phyloP scores from a whole-genome alignment of 2,797 vertebrate genomes.

The Macrochelys suwanniensis region DNA sequence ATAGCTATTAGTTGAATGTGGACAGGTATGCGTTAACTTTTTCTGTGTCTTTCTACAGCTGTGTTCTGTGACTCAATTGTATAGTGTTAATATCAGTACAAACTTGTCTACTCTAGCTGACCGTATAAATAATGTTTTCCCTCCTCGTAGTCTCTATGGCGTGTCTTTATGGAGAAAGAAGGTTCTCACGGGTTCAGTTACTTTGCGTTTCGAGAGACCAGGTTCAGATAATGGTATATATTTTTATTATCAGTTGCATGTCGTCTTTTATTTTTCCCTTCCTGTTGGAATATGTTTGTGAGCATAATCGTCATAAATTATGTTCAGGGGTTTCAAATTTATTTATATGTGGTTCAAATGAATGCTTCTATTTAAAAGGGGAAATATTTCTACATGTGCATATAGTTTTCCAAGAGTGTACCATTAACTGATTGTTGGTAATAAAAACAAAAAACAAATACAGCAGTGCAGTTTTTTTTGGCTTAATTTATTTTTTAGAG shows the following conservation, averaged over 20 bases:
- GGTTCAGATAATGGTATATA: slow-evolving; percentile 91
- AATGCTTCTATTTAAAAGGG: slow-evolving; percentile 99
- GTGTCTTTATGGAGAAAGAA: slow-evolving; percentile 93
- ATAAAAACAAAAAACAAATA: slow-evolving; percentile 92
- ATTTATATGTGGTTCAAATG: slow-evolving; percentile 99
- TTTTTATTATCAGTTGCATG: slow-evolving; percentile 97
- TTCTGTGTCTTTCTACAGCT: slow-evolving; percentile 97
- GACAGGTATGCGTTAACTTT: slow-evolving; percentile 85
- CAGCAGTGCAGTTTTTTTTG: slow-evolving; percentile 47
- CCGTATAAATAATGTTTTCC: slow-evolving; percentile 91
- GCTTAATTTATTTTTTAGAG: background rate
- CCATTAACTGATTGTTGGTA: slow-evolving; percentile 99
- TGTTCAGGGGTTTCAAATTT: slow-evolving; percentile 95
- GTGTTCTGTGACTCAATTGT: slow-evolving; percentile 99
- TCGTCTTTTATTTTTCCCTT: slow-evolving; percentile 84
- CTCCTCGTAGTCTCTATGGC: slow-evolving; percentile 92
- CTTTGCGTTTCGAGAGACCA: slow-evolving; percentile 88
- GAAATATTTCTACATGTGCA: slow-evolving; percentile 99
- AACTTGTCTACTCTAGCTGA: slow-evolving; percentile 92
- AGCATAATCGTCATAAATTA: slow-evolving; percentile 93
- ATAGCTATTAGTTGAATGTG: slow-evolving; percentile 90
- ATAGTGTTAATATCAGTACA: slow-evolving; percentile 98
- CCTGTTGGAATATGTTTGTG: slow-evolving; percentile 91
- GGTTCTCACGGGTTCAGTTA: slow-evolving; percentile 89
- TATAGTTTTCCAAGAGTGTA: slow-evolving; percentile 99